phyloP scores from a whole-genome alignment of 2,113 vertebrate species.

The Ploceus nigricollis region DNA sequence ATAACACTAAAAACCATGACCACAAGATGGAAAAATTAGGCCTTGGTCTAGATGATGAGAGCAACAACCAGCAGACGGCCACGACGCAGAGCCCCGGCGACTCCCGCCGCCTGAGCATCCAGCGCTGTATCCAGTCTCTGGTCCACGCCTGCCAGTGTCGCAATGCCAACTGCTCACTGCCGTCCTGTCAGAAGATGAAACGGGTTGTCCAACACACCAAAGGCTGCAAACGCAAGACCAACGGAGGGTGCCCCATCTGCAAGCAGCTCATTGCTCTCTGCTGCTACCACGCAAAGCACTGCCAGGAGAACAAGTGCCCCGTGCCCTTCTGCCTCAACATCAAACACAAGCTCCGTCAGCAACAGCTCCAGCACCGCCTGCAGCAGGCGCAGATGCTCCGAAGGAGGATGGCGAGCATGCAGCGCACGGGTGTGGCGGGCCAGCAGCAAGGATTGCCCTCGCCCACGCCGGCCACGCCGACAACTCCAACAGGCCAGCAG shows the following conservation, averaged over 20 bases:
- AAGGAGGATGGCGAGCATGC: conserved; percentile 95
- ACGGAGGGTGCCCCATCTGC: conserved; percentile 96
- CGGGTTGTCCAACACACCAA: conserved; percentile 96
- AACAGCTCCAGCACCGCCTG: conserved; percentile 94
- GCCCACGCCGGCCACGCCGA: conserved; percentile 87
- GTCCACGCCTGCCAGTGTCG: conserved; percentile 97
- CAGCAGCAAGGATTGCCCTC: conserved; percentile 87
- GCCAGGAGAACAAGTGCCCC: conserved; percentile 98
- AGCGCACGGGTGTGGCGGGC: conserved; percentile 83
- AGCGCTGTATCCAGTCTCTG: conserved; percentile 96
- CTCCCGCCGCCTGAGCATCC: conserved; percentile 93
- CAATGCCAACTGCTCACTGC: conserved; percentile 95
- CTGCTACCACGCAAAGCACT: conserved; percentile 98
- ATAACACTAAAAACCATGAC: conserved; percentile 95
- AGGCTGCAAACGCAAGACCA: conserved; percentile 97
- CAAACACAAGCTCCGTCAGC: conserved; percentile 95
- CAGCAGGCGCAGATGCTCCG: conserved; percentile 97
- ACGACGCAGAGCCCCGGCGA: conserved; percentile 93
- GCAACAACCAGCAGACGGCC: conserved; percentile 86
- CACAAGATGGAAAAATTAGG: conserved; percentile 99
- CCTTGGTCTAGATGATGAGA: conserved; percentile 93
- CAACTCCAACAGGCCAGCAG: conserved; percentile 86
- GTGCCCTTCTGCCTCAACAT: conserved; percentile 99
- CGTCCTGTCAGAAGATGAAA: conserved; percentile 98
- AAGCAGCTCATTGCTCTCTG: conserved; percentile 98